phyloP scores from a whole-genome alignment of 64 coral and sea anemone species.

The Platygyra sinensis region DNA sequence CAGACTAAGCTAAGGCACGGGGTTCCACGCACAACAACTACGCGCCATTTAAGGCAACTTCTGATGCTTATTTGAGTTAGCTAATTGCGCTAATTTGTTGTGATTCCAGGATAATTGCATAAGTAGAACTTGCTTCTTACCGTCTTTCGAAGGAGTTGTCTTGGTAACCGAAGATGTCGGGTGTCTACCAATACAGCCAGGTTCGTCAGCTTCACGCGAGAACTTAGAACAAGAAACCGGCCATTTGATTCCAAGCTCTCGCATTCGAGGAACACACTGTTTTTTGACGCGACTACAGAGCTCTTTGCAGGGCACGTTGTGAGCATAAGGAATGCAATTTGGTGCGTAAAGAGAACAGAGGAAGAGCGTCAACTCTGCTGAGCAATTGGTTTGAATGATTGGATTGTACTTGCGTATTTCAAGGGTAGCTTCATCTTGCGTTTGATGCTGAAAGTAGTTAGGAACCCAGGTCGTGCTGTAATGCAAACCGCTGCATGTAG shows the following conservation, averaged over 20 bases:
- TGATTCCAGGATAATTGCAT: no score
- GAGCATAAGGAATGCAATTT: conserved; percentile 9
- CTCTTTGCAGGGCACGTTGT: conserved; percentile 45
- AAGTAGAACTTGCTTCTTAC: not conserved
- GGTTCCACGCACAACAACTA: no score
- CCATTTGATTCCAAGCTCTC: not conserved
- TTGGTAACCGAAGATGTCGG: not conserved
- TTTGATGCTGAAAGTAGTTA: conserved; percentile 46
- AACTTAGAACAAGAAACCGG: conserved; percentile 46
- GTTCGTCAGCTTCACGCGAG: not conserved
- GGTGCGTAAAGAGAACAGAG: conserved; percentile 61
- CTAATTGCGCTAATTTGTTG: not conserved
- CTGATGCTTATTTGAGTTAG: no score
- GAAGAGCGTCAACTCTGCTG: conserved; percentile 19
- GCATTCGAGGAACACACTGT: conserved; percentile 9
- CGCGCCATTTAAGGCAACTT: no score
- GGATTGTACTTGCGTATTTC: conserved; percentile 1
- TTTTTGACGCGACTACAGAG: conserved; percentile 32
- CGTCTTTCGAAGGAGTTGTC: not conserved
- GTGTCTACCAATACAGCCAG: not conserved
- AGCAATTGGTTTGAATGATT: conserved; percentile 54
- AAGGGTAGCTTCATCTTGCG: conserved; percentile 33
- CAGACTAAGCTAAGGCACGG: no score
- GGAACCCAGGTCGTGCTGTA: conserved; percentile 39
- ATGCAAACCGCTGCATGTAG: conserved; percentile 17